Base-by-base conservation (phyloP, 2,888 invertebrate species). In the Drosophila cognata region DNA sequence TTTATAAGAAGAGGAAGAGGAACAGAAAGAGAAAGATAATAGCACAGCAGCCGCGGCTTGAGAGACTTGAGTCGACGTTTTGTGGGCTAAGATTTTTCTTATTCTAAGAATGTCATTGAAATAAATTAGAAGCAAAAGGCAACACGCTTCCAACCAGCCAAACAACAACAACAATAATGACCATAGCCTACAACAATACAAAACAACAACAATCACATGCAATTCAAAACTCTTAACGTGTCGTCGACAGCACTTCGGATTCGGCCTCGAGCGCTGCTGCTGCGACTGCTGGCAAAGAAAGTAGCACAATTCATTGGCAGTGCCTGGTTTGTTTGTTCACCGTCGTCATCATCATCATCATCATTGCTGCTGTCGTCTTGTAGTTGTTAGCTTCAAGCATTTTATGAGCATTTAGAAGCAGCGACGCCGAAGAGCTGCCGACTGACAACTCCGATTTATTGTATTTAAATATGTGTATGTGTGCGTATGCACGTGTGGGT, bases 221-320 rank as follows among this genome's bases (percentile, higher is more conserved):
- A 69, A 79, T 71, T 74, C 65, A 28, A 60, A 65, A 58, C 43
- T 50, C 61, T 78, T 64, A 73, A 73, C 64, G 59, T 69, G 62
- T 60, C 55, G 78, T 68, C 58, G 71, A 79, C 69, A 61, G 66
- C 72, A 79, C 63, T 16, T 53, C 59, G 50, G 55, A 64, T n/a
- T 36, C 35, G 31, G 18, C 51, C 31, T 46, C 46, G 46, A 46
- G 46, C 21, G 33, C 33, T 36, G 64, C 71, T 62, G 71, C 70
- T 74, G 79, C 66, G 13, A 21, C 28, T 35, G n/a, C 52, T 29
- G 48, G 57, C 62, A 81, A 90, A 90, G 90, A 87, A 90, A 87
- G 90, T 87, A 79, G 87, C 88, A 87, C 90, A 89, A 82, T 88
- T 89, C 80, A 76, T 87, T 62, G 75, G 75, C 69, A 77, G 66